These are phyloP conservation scores for Cynopterus brachyotis DNA, from an alignment of 2,113 vertebrate species.

Conservation along the genomic window DNA sequence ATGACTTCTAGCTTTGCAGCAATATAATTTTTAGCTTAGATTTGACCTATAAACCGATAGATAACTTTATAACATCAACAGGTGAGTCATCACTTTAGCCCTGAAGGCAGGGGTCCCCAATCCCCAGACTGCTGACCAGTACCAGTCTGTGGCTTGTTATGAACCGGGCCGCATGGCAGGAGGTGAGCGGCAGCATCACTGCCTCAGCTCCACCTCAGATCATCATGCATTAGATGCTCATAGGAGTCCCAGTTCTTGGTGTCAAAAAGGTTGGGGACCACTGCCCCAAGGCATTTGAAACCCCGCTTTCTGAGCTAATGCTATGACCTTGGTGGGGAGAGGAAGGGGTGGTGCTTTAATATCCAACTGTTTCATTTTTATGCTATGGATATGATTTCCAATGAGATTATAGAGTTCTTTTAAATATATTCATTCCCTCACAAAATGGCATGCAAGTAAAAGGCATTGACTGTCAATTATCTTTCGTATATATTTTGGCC, in stretches of 20 bases:
- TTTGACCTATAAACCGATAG: neutral
- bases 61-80: neutral
- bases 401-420: neutral
- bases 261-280: too few relatives aligned
- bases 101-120: neutral
- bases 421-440: neutral
- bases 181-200: too few relatives aligned
- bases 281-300: neutral
- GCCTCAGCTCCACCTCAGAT: too few relatives aligned
- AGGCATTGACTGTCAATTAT: neutral
- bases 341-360: neutral
- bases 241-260: too few relatives aligned
- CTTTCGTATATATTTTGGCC: neutral
- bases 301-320: neutral
- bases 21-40: neutral
- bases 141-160: too few relatives aligned
- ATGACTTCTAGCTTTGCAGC: neutral
- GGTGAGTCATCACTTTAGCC: neutral
- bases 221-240: too few relatives aligned
- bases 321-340: accelerated
- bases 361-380: neutral
- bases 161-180: too few relatives aligned
- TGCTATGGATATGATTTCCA: neutral
- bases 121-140: too few relatives aligned
- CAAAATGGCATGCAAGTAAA: neutral